These are phyloP conservation scores for Hylaeus anthracinus DNA, from an alignment of 1,140 invertebrate species.

Conservation along the genomic window DNA sequence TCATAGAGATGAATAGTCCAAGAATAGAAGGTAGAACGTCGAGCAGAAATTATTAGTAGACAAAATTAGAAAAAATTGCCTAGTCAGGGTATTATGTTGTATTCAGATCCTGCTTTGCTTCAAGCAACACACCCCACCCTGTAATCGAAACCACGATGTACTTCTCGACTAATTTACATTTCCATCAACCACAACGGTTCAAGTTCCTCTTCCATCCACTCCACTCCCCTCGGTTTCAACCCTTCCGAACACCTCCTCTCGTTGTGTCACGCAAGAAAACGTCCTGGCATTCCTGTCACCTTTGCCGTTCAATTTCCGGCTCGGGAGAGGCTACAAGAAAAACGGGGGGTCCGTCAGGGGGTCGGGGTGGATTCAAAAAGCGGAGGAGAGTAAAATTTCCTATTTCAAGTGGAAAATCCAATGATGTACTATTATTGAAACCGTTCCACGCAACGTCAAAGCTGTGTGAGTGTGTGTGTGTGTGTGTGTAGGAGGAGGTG, in stretches of 20 bases:
- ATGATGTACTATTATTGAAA: slow-evolving; percentile 65
- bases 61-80: too few relatives aligned
- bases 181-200: slow-evolving; percentile 1
- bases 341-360: neutral
- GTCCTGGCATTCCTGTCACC: slow-evolving; percentile 15
- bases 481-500: neutral
- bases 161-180: neutral
- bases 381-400: slow-evolving; percentile 47
- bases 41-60: too few relatives aligned
- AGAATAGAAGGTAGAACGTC: too few relatives aligned
- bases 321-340: slow-evolving; percentile 23
- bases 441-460: slow-evolving; percentile 32
- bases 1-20: too few relatives aligned
- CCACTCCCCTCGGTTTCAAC: neutral
- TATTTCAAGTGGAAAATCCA: slow-evolving; percentile 43
- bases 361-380: neutral
- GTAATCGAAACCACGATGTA: neutral
- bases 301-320: slow-evolving; percentile 58
- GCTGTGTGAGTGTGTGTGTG: neutral
- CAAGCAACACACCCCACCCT: too few relatives aligned
- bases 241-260: too few relatives aligned
- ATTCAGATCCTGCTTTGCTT: too few relatives aligned
- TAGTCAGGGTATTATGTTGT: too few relatives aligned
- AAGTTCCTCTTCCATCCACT: neutral
- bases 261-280: slow-evolving; percentile 20